Base-by-base conservation (phyloP, 1,140 invertebrate species). In the Lanistes nyassanus region DNA sequence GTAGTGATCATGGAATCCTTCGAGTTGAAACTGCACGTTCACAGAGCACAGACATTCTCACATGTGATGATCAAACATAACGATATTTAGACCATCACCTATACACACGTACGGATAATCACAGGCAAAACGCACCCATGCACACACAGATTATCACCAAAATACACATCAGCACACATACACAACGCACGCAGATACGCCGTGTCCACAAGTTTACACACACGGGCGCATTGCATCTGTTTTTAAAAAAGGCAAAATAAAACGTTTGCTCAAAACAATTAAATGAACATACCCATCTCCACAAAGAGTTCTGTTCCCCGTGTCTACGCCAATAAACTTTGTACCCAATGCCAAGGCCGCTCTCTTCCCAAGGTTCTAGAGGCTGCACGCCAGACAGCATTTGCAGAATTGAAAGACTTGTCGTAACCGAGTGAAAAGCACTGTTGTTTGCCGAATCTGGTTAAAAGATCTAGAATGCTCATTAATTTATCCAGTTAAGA, bases 291-390 rank as follows among this genome's bases (percentile, higher is more conserved):
- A 78, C 77, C 70, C 31, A 51, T 42, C 65, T 64, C 69, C 71
- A 78, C 4, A 58, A 31, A 2, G 67, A 64, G 37, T 74, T 70
- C 3, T 53, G 37, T 1, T 66, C 60, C 4, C 68, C 68, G 6
- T 75, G 47, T 64, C 62, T 76, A 60, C 80, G 74, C 80, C 81
- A 84, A 72, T 82, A 83, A 19, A 83, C 39, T 23, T 51, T 81
- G 76, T 84, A 84, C 0, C 78, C 79, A 36, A 83, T 78, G 7
- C 80, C 82, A 7, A 29, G 34, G 1, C 80, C 83, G 6, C 77
- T 79, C 51, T 83, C 77, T 53, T 83, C 79, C 36, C 74, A 71
- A 21, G 37, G 34, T 4, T 73, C 67, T 36, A 84, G 64, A 16
- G 76, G 76, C 68, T 70, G 68, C n/a, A 58, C 11, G 19, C 34